These are phyloP conservation scores for Pithecia hirsuta DNA, from an alignment of 2,797 vertebrate genomes.

Conservation along the genomic window DNA sequence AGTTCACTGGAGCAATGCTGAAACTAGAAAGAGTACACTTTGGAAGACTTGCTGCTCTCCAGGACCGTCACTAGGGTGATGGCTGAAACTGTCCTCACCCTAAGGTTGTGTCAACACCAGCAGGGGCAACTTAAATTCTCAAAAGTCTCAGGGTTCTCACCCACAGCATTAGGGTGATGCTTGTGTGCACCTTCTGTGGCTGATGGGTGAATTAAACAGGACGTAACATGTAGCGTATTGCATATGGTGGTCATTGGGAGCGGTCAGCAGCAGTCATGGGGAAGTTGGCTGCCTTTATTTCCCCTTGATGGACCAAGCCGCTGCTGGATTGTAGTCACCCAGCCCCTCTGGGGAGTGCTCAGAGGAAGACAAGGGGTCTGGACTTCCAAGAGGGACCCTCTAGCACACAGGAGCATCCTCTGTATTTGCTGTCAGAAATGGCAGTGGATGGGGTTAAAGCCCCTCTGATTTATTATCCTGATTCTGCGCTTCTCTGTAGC, in stretches of 20 bases:
- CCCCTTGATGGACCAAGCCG: neutral
- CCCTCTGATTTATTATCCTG: neutral
- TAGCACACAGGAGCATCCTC: neutral
- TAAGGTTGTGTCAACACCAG: no score
- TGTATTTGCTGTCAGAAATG: neutral
- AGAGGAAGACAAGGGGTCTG: fast-evolving
- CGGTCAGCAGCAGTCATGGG: neutral
- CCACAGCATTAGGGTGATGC: fast-evolving
- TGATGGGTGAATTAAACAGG: neutral
- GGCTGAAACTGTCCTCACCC: neutral
- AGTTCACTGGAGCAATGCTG: neutral
- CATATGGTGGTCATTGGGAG: fast-evolving
- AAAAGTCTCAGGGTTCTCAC: neutral
- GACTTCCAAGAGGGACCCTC: neutral
- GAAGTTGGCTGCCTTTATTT: neutral
- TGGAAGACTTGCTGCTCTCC: neutral
- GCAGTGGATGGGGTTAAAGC: neutral
- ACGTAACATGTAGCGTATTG: fast-evolving
- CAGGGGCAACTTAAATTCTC: neutral
- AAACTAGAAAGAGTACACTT: fast-evolving
- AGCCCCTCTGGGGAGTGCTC: neutral
- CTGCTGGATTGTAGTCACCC: neutral
- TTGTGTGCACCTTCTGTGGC: fast-evolving
- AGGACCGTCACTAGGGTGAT: no score
- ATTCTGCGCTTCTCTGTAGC: neutral